Percentiles rank a stretch among this genome's conserved stretches.
Conservation (phyloP, 1,140 invertebrate genomes). For the Leptinotarsa texana region DNA sequence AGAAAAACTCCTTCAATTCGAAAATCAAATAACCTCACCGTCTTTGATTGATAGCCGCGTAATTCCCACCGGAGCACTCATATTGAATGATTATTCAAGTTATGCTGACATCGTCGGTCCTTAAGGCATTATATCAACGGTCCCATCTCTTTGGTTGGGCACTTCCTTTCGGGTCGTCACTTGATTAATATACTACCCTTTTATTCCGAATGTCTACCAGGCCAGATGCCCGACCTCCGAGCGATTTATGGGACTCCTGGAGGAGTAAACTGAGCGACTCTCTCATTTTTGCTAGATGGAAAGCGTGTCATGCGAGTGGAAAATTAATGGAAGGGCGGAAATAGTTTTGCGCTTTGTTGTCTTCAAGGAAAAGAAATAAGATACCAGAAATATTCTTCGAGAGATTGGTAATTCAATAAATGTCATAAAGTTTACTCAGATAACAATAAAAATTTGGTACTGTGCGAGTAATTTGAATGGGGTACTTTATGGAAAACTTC, state of each 20-base stretch:
- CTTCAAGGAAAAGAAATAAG: no score
- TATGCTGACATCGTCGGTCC: conserved; percentile 20
- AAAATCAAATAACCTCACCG: no score
- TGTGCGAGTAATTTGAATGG: no score
- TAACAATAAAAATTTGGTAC: no score
- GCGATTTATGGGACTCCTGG: conserved; percentile 38
- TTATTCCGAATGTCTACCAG: conserved; percentile 38
- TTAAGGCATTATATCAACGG: conserved; percentile 18
- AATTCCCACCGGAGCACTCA: conserved; percentile 8
- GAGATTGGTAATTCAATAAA: no score
- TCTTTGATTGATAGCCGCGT: no score
- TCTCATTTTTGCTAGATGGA: conserved; percentile 1
- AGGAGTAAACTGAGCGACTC: not conserved
- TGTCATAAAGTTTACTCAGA: no score
- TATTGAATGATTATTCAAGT: conserved; percentile 12
- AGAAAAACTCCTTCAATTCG: no score
- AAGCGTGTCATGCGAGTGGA: not conserved
- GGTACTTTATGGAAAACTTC: no score
- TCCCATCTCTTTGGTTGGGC: conserved; percentile 14
- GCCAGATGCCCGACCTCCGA: conserved; percentile 35
- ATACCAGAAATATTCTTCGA: no score
- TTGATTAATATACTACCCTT: conserved; percentile 43
- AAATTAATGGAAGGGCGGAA: not conserved
- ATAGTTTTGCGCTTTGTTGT: no score
- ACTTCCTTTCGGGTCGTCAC: conserved; percentile 26